Base-by-base conservation (phyloP, 1,140 invertebrate species). In the Cyclargus thomasi region DNA sequence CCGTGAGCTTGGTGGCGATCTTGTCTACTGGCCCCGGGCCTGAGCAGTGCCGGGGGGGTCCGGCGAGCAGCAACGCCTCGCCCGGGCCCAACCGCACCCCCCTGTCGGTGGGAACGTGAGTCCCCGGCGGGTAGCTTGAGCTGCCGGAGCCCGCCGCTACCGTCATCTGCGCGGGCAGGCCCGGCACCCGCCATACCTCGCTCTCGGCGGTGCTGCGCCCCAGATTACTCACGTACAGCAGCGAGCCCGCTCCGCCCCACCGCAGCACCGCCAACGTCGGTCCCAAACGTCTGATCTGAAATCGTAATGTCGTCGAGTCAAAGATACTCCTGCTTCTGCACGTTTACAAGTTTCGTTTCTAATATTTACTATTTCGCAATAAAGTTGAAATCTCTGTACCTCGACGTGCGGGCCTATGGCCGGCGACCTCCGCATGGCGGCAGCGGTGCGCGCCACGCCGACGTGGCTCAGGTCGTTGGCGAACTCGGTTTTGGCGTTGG, bases 401-500 rank as follows among this genome's bases (percentile, higher is more conserved):
- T 90, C 87, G 7, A 74, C 70, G 72, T 88, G 78, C 6, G 81
- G 82, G 20, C 87, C 87, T 53, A 84, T 77, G 63, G 80, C 85
- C 21, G 86, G 79, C 8, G 85, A 81, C 62, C 85, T 86, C 35
- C 85, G 82, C 76, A 90, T 80, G 17, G 86, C 85, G 22, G 81
- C 78, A 23, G 80, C 81, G 2, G 81, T 67, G 66, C 79, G 85
- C 22, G 86, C 65, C 5, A 88, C 79, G n/a, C 81, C 83, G 18
- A 82, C 75, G 68, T 86, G 84, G 63, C 87, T 90, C 10, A 81
- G 71, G 20, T 82, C 69, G 69, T 84, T 81, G 0, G 65, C 69
- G 67, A 84, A 80, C 77, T 94, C 92, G 20, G 75, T 80, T 68
- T 92, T 86, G 0, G 93, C 91, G 75, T 94, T 94, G 2, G 91